Conservation (phyloP, 2,888 invertebrate species). For the Alloscopus bannaensis region DNA sequence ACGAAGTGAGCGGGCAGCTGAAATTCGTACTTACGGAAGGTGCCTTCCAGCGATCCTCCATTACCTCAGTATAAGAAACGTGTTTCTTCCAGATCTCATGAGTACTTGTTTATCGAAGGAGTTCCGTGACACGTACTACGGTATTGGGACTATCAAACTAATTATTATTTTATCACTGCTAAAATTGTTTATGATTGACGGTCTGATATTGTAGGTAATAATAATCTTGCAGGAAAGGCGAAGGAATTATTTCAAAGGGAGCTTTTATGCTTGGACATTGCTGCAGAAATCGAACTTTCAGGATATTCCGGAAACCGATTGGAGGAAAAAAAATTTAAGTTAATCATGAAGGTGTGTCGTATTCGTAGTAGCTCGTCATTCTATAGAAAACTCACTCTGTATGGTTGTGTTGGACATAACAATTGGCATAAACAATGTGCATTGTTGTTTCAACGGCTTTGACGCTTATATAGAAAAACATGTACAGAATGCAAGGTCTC, state of each 20-base stretch:
- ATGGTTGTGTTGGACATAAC: not conserved
- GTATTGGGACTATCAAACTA: constrained; percentile 74
- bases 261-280: constrained; percentile 81
- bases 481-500: constrained; percentile 60
- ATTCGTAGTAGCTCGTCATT: too few species aligned
- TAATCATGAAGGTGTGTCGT: constrained; percentile 78
- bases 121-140: constrained; percentile 79
- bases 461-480: constrained; percentile 70
- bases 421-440: not conserved
- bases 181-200: not conserved
- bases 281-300: constrained; percentile 80
- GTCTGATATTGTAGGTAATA: too few species aligned
- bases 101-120: constrained; percentile 79
- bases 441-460: too few species aligned
- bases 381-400: not conserved
- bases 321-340: constrained; percentile 76
- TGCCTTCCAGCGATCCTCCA: constrained; percentile 80
- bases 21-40: constrained; percentile 80
- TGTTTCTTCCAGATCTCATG: constrained; percentile 81
- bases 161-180: constrained; percentile 65
- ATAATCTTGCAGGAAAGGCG: constrained; percentile 44
- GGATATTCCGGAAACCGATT: constrained; percentile 80
- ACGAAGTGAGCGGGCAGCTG: constrained; percentile 77
- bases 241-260: constrained; percentile 78
- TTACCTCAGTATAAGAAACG: constrained; percentile 79